These are phyloP conservation scores for Lasioglossum vierecki DNA, from an alignment of 2,888 invertebrate genomes.

Conservation along the genomic window DNA sequence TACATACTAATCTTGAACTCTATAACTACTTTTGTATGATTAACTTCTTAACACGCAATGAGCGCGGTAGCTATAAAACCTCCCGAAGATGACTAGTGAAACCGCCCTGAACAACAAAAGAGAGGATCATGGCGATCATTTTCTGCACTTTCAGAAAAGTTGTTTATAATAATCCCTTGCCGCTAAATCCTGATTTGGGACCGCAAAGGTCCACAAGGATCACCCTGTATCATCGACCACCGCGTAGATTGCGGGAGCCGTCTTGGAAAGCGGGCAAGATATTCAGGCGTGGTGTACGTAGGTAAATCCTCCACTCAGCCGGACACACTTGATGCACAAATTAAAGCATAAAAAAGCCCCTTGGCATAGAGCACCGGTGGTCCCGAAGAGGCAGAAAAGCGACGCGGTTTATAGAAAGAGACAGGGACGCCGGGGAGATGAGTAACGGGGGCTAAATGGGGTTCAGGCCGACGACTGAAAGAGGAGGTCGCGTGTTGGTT, in stretches of 20 bases:
- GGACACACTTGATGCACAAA: slow-evolving; percentile 75
- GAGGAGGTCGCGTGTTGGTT: slow-evolving; percentile 74
- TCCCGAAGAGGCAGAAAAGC: slow-evolving; percentile 53
- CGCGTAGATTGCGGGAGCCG: slow-evolving; percentile 32
- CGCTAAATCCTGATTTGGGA: neutral
- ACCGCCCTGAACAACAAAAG: neutral
- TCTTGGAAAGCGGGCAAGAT: slow-evolving; percentile 35
- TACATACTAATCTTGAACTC: neutral
- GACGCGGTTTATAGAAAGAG: slow-evolving; percentile 49
- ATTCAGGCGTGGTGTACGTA: slow-evolving; percentile 49
- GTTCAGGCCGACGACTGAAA: slow-evolving; percentile 64
- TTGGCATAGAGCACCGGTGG: slow-evolving; percentile 26
- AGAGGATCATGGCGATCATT: neutral
- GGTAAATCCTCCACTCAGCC: slow-evolving; percentile 72
- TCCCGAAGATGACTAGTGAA: neutral
- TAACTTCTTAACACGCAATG: neutral
- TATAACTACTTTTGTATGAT: neutral
- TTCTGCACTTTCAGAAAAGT: neutral
- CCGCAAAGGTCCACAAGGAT: neutral
- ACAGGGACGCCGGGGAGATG: slow-evolving; percentile 52
- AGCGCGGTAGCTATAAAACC: no score
- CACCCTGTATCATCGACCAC: slow-evolving; percentile 18
- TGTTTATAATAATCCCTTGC: neutral
- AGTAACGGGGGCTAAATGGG: slow-evolving; percentile 64
- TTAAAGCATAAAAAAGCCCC: slow-evolving; percentile 75